Evolutionary conservation across 2,888 invertebrate species (phyloP).

Genomic region (Augochlorella aurata): DNA sequence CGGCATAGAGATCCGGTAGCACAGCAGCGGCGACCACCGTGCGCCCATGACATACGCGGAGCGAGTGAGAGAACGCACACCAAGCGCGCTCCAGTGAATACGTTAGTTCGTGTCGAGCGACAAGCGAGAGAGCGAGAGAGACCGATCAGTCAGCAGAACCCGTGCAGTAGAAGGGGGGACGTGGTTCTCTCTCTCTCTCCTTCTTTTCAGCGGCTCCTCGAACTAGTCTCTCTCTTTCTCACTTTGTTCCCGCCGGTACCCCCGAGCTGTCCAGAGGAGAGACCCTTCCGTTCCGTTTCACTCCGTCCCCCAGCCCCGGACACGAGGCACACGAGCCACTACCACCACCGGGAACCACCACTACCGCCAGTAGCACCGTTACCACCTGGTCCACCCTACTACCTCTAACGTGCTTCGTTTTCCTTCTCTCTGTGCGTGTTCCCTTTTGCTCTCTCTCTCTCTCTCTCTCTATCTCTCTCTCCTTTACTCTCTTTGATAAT

Average conservation of each 20-base stretch:
- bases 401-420: conserved; percentile 22
- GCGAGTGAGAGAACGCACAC: conserved; percentile 77
- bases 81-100: conserved; percentile 67
- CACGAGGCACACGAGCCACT: conserved; percentile 43
- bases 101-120: conserved; percentile 54
- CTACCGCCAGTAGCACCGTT: conserved; percentile 53
- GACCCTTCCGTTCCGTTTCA: conserved; percentile 60
- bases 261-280: conserved; percentile 56
- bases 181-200: conserved; percentile 11
- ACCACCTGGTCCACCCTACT: conserved; percentile 60
- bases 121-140: conserved; percentile 8
- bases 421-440: background rate
- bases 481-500: background rate
- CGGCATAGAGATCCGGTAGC: conserved; percentile 72
- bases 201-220: background rate
- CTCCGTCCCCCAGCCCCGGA: conserved; percentile 48
- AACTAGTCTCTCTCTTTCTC: conserved; percentile 28
- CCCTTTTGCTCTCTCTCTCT: background rate
- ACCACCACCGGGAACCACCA: conserved; percentile 42
- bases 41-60: conserved; percentile 79
- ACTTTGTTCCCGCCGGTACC: conserved; percentile 14
- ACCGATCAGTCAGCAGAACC: conserved; percentile 6
- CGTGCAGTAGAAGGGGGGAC: background rate
- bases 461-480: background rate
- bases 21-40: conserved; percentile 72